Conservation (phyloP, 1,140 invertebrate genomes). For the Drosophila micromelanica region DNA sequence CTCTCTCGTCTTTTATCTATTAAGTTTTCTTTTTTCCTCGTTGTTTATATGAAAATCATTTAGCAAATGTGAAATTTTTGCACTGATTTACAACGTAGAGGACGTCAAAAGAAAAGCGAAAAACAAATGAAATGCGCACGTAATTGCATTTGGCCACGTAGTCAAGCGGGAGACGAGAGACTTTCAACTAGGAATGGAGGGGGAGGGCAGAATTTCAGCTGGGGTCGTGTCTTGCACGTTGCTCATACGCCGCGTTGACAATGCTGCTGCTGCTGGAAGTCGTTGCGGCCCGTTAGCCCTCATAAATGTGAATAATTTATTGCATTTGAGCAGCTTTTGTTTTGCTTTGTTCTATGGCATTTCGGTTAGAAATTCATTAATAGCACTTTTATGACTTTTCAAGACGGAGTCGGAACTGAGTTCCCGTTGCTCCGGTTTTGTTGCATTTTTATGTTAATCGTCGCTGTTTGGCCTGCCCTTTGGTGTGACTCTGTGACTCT, state of each 20-base stretch:
- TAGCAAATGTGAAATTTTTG: constrained; percentile 52
- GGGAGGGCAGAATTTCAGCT: constrained; percentile 1
- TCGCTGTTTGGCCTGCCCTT: constrained; percentile 49
- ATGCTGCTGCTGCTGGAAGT: constrained; percentile 4
- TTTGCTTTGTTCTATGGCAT: constrained; percentile 51
- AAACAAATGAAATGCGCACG: constrained; percentile 66
- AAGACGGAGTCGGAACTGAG: constrained; percentile 30
- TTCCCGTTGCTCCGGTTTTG: constrained; percentile 32
- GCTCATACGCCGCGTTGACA: constrained; percentile 40
- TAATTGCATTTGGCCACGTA: constrained; percentile 75
- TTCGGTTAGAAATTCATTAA: constrained; percentile 82
- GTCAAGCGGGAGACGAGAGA: constrained; percentile 31
- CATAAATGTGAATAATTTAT: constrained; percentile 84
- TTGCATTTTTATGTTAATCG: constrained; percentile 83
- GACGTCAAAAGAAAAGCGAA: constrained; percentile 18
- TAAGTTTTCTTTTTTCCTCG: background rate
- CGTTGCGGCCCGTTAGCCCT: constrained; percentile 28
- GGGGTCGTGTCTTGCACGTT: constrained; percentile 31
- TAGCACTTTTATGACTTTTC: constrained; percentile 79
- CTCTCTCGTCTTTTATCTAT: no score
- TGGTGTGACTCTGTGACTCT: constrained; percentile 18
- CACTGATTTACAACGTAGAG: constrained; percentile 44
- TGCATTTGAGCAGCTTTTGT: constrained; percentile 71
- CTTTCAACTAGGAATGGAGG: background rate
- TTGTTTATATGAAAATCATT: constrained; percentile 49